Evolutionary conservation across 2,888 invertebrate species (phyloP), one percentile per base, ranked within the genome.

Genomic region (Ferdinandea cuprea): DNA sequence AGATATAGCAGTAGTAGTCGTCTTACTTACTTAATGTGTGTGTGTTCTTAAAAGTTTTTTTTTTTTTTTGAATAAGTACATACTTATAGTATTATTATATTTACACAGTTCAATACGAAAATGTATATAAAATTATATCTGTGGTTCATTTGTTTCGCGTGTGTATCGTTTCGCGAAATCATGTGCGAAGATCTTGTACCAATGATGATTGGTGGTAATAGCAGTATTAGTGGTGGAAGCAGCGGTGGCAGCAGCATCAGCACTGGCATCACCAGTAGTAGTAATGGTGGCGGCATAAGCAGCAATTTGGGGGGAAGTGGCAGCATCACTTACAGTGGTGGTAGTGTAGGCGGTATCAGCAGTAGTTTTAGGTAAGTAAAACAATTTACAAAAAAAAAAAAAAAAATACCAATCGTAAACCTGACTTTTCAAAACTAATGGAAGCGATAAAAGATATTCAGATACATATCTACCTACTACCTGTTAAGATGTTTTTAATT

Each of bases 271-370:
- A 77, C 63, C 63, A 76, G 84, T 19, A 76, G 78, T 56, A 76
- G 50, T 21, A 72, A 76, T 44, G 78, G 71, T 50, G 65, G 85
- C 68, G 65, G 85, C 68, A 78, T 87, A 86, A 85, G 79, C 85
- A 7, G 85, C 72, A 85, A 85, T 65, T 25, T 88, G 85, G 85
- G 87, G 73, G 85, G 79, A 58, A 72, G 86, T 85, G 85, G 85
- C 54, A 85, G 85, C 48, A 77, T 77, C 71, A 59, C 61, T 56
- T 83, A 68, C 42, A 83, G 79, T 44, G 86, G 83, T 44, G 85
- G 81, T 35, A 85, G 86, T 46, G 86, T 86, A 15, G 86, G 86
- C 76, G 83, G 78, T 85, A 78, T 85, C 81, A 72, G 85, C 72
- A 77, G 85, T 78, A 74, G 73, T 85, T 74, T 84, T 72, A 84